Percentiles rank a stretch among this genome's conserved stretches.
Evolutionary conservation across 2,888 invertebrate genomes (phyloP).

Genomic region (Thereva nobilitata): DNA sequence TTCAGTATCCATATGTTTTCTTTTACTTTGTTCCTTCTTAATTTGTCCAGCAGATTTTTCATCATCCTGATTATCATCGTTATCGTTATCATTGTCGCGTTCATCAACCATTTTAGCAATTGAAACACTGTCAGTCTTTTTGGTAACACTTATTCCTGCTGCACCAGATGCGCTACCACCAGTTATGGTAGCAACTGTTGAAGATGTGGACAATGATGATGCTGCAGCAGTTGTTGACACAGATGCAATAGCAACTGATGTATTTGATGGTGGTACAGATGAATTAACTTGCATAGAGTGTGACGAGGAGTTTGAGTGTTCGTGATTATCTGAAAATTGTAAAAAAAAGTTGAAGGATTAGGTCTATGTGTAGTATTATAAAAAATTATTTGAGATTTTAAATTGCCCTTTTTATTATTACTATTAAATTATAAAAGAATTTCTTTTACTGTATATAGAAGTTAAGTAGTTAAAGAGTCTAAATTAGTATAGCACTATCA

Average conservation of each 20-base stretch:
- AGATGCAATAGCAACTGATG: constrained; percentile 44
- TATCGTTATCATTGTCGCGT: constrained; percentile 40
- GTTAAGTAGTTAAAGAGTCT: too few species aligned
- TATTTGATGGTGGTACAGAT: constrained; percentile 47
- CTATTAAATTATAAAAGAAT: too few species aligned
- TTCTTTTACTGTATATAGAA: too few species aligned
- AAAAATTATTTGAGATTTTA: constrained; percentile 7
- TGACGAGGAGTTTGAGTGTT: constrained; percentile 59
- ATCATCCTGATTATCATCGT: constrained; percentile 41
- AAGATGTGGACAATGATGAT: constrained; percentile 29
- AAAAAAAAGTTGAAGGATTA: constrained; percentile 1
- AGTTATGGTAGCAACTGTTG: constrained; percentile 27
- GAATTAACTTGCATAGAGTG: constrained; percentile 54
- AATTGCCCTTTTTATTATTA: background rate
- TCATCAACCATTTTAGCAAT: constrained; percentile 45
- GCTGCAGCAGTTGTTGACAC: constrained; percentile 34
- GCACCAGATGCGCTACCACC: constrained; percentile 34
- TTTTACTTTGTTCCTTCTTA: constrained; percentile 41
- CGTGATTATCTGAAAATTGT: constrained; percentile 53
- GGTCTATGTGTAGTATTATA: background rate
- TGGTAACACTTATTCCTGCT: constrained; percentile 52
- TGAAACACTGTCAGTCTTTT: constrained; percentile 60
- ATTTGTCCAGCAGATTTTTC: constrained; percentile 37
- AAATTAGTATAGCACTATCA: too few species aligned
- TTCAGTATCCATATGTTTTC: constrained; percentile 48